Percentiles rank a stretch among this genome's conserved stretches.
Evolutionary conservation across 2,888 invertebrate genomes (phyloP).

Genomic region (Drosophila peninsularis): DNA sequence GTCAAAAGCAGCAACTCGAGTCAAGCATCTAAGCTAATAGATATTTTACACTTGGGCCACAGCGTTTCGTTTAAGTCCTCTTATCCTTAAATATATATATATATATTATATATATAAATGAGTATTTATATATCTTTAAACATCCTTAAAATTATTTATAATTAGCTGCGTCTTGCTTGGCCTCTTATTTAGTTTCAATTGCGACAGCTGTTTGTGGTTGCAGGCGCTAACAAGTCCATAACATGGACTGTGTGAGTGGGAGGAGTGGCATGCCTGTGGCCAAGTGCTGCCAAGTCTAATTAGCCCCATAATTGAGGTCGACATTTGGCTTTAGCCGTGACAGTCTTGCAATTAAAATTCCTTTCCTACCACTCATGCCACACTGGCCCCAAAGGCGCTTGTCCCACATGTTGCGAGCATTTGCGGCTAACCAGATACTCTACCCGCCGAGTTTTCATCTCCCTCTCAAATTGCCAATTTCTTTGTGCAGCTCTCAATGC

Average conservation of each 20-base stretch:
- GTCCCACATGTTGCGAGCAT: conserved; percentile 2
- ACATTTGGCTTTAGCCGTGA: conserved; percentile 23
- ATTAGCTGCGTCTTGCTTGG: conserved; percentile 15
- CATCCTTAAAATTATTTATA: conserved; percentile 5
- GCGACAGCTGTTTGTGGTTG: conserved; percentile 21
- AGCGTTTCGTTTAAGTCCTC: background rate
- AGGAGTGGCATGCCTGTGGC: conserved; percentile 28
- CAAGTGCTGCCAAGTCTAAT: conserved; percentile 51
- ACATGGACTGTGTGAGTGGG: conserved; percentile 1
- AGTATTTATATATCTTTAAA: background rate
- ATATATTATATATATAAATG: background rate
- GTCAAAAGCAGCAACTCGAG: conserved; percentile 28
- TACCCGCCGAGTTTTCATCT: background rate
- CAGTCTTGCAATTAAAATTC: conserved; percentile 62
- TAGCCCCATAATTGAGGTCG: conserved; percentile 53
- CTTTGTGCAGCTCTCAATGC: conserved; percentile 2
- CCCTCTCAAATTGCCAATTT: background rate
- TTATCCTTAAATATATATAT: background rate
- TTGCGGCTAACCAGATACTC: conserved; percentile 11
- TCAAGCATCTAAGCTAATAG: conserved; percentile 6
- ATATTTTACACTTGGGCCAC: background rate
- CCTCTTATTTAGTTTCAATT: conserved; percentile 30
- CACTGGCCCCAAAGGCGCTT: conserved; percentile 16
- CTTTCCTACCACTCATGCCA: conserved; percentile 34
- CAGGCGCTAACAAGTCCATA: conserved; percentile 20